Base-by-base conservation (phyloP, 2,113 vertebrate genomes). In the Panurus biarmicus region DNA sequence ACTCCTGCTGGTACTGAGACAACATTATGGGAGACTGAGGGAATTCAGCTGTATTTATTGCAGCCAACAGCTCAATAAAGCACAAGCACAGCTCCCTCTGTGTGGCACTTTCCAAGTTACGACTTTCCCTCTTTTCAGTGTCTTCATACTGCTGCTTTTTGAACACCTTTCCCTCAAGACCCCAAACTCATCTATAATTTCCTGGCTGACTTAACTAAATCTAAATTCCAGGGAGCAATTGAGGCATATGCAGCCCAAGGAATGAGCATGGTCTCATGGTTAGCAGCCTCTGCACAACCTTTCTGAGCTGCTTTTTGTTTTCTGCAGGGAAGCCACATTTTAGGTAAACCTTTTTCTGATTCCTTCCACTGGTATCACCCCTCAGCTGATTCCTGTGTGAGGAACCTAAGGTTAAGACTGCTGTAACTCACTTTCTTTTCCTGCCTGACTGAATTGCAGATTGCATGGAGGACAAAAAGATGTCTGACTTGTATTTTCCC, bases 1-100 rank as follows among this genome's bases (percentile, higher is more conserved):
- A 89, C 80, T 93, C 91, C 94, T 90, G 86, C 85, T 93, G 76
- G 69, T 89, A 90, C 89, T 92, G 69, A 96, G 91, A 95, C 76
- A 94, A 17, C 77, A 28, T 90, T 92, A 90, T 1, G 19, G 80
- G 76, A 86, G 80, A 89, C 60, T 42, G 78, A 93, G 80, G 88
- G 89, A 89, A 95, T 94, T 87, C 25, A 15, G 53, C 69, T 67
- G 61, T 84, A 94, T 90, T 94, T 96, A 93, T 81, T 81, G 92
- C 73, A 92, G 95, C 48, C 89, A 89, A 48, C 73, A 92, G 95
- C 48, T 96, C 94, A 89, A 90, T 90, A 92, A 92, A 93, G 60
- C 76, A 87, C 81, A 92, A 61, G 76, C 69, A 85, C 40, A 56
- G 85, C 54, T 96, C 73, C 31, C 89, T 90, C 80, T 31, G 36